Base-by-base conservation (phyloP, 1,140 invertebrate species). In the Philotrypesis tridentata region DNA sequence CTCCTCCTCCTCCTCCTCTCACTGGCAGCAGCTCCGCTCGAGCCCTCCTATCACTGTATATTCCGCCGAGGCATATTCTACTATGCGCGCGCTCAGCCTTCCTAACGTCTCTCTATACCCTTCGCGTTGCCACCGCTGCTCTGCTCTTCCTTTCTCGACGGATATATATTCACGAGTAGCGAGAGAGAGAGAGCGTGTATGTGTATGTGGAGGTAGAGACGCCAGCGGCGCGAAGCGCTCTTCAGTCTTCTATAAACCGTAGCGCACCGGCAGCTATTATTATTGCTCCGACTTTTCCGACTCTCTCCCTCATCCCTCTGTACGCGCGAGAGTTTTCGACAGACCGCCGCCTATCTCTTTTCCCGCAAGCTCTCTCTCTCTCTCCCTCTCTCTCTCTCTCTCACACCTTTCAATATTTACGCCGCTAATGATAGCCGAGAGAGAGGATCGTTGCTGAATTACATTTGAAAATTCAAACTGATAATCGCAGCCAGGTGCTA, bases 31-130 rank as follows among this genome's bases (percentile, higher is more conserved):
- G 48, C 48, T 55, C 21, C 48, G 48, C n/a, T 55, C 80, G 85
- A 84, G 84, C 85, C 67, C 84, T 68, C 60, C 75, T 65, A 21
- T 78, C 29, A 17, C 84, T 55, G 2, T 73, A 78, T 73, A 82
- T 74, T 43, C 80, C 65, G 8, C 73, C 65, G n/a, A 71, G 73
- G 80, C 80, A 82, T 82, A 82, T 82, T 82, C 80, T 48, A 76
- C 80, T 71, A 71, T 85, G 85, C 85, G 83, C 83, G 82, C 85
- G 68, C 83, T 85, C 85, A 82, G 85, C 87, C 84, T 84, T 85
- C 84, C 80, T 71, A 85, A 85, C 82, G 70, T 84, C 85, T 80
- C 55, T 82, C 78, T 27, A 37, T 67, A 68, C 55, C 68, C 23
- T 43, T 79, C 77, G 21, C 82, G 40, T 9, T 9, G 40, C 40